These are phyloP conservation scores for Meandrusa payeni DNA, from an alignment of 2,888 invertebrate species.

Conservation along the genomic window DNA sequence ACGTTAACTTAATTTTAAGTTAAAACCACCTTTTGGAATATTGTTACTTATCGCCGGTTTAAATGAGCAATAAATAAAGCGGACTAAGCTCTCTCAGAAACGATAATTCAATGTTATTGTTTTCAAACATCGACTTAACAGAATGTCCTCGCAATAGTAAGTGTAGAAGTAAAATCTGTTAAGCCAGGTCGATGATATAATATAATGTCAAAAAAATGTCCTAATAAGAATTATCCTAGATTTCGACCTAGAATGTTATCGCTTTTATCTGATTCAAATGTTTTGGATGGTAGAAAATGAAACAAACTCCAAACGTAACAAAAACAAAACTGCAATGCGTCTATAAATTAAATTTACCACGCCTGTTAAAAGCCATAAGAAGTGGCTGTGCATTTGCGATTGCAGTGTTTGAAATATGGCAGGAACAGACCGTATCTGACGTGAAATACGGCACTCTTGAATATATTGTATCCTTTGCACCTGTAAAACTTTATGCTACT, in stretches of 20 bases:
- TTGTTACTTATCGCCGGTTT: slow-evolving; percentile 41
- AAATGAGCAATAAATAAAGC: slow-evolving; percentile 55
- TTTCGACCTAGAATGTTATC: too few species aligned
- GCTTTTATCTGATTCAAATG: too few species aligned
- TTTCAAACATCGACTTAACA: background rate
- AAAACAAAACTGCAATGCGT: too few species aligned
- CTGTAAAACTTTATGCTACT: slow-evolving; percentile 6
- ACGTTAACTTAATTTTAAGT: slow-evolving; percentile 68
- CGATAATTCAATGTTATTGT: slow-evolving; percentile 5
- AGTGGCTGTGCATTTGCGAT: slow-evolving; percentile 14
- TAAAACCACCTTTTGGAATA: slow-evolving; percentile 59
- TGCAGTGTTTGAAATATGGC: slow-evolving; percentile 16
- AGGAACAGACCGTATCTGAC: slow-evolving; percentile 16
- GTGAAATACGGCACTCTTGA: slow-evolving; percentile 12
- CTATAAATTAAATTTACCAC: background rate
- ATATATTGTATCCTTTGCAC: slow-evolving; percentile 16
- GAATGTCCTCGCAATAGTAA: too few species aligned
- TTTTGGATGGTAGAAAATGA: too few species aligned
- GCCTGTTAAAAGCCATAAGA: slow-evolving; percentile 6
- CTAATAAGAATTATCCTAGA: too few species aligned
- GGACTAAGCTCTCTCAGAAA: slow-evolving; percentile 43
- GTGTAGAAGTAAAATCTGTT: too few species aligned
- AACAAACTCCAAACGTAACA: too few species aligned
- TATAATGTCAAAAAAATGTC: too few species aligned
- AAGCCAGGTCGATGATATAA: too few species aligned